Percentiles rank a stretch among this genome's conserved stretches.
phyloP scores from a whole-genome alignment of 2,113 vertebrate genomes.

The Ciconia boyciana region DNA sequence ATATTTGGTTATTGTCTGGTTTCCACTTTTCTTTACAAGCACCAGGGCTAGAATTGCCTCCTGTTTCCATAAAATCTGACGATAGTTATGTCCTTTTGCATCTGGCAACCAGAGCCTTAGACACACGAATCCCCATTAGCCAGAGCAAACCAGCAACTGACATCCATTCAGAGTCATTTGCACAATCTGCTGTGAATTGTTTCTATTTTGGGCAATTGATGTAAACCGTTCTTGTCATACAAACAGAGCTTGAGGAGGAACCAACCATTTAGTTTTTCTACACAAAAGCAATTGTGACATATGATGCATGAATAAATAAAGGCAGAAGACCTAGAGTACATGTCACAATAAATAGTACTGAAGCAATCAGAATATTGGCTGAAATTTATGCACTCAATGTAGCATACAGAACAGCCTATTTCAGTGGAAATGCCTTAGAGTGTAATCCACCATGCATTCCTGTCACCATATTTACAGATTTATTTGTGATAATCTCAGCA shows the following conservation, averaged over 20 bases:
- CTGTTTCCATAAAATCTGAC: not conserved
- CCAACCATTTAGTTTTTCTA: not conserved
- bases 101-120: not conserved
- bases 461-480: not conserved
- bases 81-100: not conserved
- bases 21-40: not conserved
- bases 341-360: not conserved
- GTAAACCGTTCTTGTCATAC: not conserved
- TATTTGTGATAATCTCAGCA: not conserved
- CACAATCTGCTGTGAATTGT: not conserved
- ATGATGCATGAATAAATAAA: not conserved
- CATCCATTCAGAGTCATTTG: not conserved
- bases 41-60: not conserved
- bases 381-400: not conserved
- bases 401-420: not conserved
- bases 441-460: not conserved
- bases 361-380: not conserved
- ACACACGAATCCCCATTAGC: not conserved
- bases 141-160: not conserved
- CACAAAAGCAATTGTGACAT: not conserved
- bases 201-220: not conserved
- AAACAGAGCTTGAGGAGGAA: not conserved
- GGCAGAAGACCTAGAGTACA: not conserved
- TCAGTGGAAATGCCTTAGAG: not conserved
- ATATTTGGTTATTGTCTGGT: not conserved